phyloP scores from a whole-genome alignment of 2,797 vertebrate genomes.

The Bovichtus variegatus region DNA sequence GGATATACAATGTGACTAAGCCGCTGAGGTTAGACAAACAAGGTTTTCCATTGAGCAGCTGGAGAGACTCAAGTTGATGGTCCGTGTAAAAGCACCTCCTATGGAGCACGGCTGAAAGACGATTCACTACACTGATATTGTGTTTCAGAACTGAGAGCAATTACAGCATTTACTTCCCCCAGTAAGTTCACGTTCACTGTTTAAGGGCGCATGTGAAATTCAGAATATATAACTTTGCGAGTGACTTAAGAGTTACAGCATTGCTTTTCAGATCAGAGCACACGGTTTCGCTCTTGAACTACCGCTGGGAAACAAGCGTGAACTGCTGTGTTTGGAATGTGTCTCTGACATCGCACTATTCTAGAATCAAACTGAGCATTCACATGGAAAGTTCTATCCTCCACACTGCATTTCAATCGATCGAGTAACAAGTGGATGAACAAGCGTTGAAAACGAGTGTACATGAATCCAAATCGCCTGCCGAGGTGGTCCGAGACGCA shows the following conservation, averaged over 20 bases:
- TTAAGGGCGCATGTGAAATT: not conserved
- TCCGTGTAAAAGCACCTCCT: constrained; percentile 59
- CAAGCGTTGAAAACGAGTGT: no score
- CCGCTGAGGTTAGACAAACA: constrained; percentile 37
- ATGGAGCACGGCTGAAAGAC: constrained; percentile 38
- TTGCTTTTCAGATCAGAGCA: constrained; percentile 17
- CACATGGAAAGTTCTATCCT: no score
- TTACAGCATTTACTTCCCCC: constrained; percentile 25
- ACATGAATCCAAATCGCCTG: no score
- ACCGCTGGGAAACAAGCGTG: no score
- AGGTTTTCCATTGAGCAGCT: constrained; percentile 51
- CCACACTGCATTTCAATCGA: no score
- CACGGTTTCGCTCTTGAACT: not conserved
- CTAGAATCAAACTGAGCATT: not conserved
- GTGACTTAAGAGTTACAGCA: not conserved
- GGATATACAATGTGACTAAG: constrained; percentile 50
- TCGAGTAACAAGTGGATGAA: no score
- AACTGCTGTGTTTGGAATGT: constrained; percentile 6
- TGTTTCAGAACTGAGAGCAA: constrained; percentile 30
- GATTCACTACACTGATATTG: constrained; percentile 28
- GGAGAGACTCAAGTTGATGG: constrained; percentile 58
- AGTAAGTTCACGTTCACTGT: constrained; percentile 12
- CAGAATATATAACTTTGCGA: constrained; percentile 10
- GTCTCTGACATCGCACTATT: not conserved
- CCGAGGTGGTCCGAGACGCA: no score